Percentiles rank a stretch among this genome's conserved stretches.
Evolutionary conservation across 2,797 vertebrate genomes (phyloP).

Genomic region (Phataginus tetradactyla): DNA sequence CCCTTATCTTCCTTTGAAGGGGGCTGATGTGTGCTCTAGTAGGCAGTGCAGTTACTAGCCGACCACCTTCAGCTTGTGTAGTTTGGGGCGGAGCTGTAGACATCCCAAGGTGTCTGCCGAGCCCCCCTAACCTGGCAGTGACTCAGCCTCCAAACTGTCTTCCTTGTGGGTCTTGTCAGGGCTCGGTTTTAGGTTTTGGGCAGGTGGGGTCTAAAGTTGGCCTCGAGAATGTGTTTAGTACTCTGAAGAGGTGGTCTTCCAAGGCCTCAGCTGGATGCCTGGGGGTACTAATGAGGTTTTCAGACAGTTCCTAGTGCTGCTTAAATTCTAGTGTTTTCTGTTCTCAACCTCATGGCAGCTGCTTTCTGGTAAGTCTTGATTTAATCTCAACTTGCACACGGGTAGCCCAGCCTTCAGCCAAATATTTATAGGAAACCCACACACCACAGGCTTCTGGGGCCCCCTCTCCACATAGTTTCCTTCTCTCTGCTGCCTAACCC

Average conservation of each 20-base stretch:
- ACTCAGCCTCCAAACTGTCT: background rate
- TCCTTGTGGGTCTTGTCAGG: background rate
- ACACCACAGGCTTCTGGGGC: background rate
- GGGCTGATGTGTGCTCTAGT: background rate
- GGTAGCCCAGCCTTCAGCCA: background rate
- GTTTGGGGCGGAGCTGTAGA: background rate
- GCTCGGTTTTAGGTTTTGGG: background rate
- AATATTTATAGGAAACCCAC: background rate
- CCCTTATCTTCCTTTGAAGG: conserved; percentile 1
- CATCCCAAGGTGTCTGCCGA: background rate
- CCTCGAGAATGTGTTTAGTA: background rate
- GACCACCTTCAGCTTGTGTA: background rate
- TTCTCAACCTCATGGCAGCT: background rate
- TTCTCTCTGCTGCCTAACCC: background rate
- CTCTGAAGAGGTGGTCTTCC: background rate
- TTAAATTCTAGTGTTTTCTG: background rate
- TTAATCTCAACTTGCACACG: background rate
- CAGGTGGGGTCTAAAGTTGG: background rate
- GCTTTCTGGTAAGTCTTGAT: background rate
- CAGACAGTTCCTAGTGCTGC: background rate
- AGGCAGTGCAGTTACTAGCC: background rate
- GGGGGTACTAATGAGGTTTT: background rate
- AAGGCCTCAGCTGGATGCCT: background rate
- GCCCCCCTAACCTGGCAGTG: background rate
- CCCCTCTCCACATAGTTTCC: background rate